Evolutionary conservation across 2,888 invertebrate species (phyloP).

Genomic region (Sesamia inferens): DNA sequence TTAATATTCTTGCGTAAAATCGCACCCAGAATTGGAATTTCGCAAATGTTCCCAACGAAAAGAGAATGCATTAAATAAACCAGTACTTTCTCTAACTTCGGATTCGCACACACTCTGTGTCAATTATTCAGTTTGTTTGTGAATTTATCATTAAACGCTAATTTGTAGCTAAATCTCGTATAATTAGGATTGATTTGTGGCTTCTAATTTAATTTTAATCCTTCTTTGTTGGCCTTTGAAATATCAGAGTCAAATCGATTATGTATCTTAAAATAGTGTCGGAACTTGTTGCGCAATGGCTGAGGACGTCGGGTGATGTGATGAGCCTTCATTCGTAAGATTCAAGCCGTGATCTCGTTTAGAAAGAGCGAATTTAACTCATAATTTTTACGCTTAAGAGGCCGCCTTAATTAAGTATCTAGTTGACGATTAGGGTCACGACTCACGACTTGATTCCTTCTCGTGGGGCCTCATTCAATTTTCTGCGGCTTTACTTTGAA

Average conservation of each 20-base stretch:
- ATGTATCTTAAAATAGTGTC: conserved; percentile 43
- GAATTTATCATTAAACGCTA: conserved; percentile 26
- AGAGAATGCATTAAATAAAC: conserved; percentile 78
- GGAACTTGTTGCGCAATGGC: conserved; percentile 48
- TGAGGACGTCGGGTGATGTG: conserved; percentile 29
- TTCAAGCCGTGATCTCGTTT: conserved; percentile 53
- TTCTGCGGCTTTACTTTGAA: conserved; percentile 46
- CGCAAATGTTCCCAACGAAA: conserved; percentile 74
- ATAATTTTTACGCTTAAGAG: conserved; percentile 52
- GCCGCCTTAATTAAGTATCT: conserved; percentile 54
- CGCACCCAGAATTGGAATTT: conserved; percentile 76
- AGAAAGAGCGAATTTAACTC: conserved; percentile 48
- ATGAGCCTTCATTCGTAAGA: conserved; percentile 39
- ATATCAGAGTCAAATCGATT: conserved; percentile 48
- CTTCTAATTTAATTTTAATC: conserved; percentile 21
- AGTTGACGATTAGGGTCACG: conserved; percentile 54
- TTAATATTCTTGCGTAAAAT: conserved; percentile 77
- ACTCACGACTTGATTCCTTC: conserved; percentile 45
- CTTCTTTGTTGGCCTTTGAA: conserved; percentile 35
- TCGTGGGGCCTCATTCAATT: conserved; percentile 46
- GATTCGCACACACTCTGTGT: conserved; percentile 69
- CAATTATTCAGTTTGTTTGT: conserved; percentile 66
- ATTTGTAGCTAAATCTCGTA: conserved; percentile 38
- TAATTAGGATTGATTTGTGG: conserved; percentile 28
- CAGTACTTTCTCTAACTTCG: conserved; percentile 78